Percentiles rank a stretch among this genome's conserved stretches.
These are phyloP conservation scores for Phortica okadai DNA, from an alignment of 2,888 invertebrate genomes.

Conservation along the genomic window DNA sequence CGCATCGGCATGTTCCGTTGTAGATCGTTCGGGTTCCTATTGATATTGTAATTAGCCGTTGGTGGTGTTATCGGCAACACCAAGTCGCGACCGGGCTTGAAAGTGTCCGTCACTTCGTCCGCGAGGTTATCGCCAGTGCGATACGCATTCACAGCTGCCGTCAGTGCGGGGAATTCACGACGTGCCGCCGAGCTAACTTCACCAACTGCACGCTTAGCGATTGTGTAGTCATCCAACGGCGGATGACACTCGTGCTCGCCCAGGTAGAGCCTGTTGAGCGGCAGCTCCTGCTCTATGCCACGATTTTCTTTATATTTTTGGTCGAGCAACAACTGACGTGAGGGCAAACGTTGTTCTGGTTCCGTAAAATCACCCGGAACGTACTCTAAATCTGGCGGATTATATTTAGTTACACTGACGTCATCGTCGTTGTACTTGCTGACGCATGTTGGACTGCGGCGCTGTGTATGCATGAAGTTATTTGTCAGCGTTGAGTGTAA, in stretches of 20 bases:
- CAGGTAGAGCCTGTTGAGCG: slow-evolving; percentile 71
- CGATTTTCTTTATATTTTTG: slow-evolving; percentile 62
- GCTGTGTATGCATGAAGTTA: slow-evolving; percentile 9
- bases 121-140: slow-evolving; percentile 43
- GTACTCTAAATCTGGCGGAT: slow-evolving; percentile 72
- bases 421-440: neutral
- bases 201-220: slow-evolving; percentile 27
- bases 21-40: slow-evolving; percentile 42
- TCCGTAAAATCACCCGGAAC: slow-evolving; percentile 78
- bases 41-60: slow-evolving; percentile 24
- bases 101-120: slow-evolving; percentile 44
- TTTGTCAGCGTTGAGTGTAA: too few relatives aligned
- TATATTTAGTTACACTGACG: slow-evolving; percentile 31
- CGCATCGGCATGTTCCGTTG: slow-evolving; percentile 56
- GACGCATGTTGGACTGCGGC: neutral
- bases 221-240: slow-evolving; percentile 29
- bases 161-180: slow-evolving; percentile 56
- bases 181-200: slow-evolving; percentile 49
- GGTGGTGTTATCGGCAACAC: slow-evolving; percentile 46
- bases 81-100: slow-evolving; percentile 55
- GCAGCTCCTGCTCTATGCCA: slow-evolving; percentile 59
- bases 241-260: slow-evolving; percentile 57
- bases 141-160: slow-evolving; percentile 52
- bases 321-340: slow-evolving; percentile 71
- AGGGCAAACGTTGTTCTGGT: slow-evolving; percentile 73